Base-by-base conservation (phyloP, 2,113 vertebrate genomes). In the Trachemys scripta region DNA sequence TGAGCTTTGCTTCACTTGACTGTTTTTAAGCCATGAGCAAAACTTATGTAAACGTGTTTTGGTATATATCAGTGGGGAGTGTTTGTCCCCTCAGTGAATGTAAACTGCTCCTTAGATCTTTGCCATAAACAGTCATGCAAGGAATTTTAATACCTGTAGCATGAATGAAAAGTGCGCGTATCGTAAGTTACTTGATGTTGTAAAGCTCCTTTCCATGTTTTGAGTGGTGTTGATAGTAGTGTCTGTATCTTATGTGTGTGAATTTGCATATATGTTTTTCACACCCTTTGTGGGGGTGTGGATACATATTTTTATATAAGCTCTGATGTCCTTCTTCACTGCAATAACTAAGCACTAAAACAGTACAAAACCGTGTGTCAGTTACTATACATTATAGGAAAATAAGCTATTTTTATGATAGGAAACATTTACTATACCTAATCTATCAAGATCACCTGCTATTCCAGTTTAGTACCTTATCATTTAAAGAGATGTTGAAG, bases 91-190 rank as follows among this genome's bases (percentile, higher is more conserved):
- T 1, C 24, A 82, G 8, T 76, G 72, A 22, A 54, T 53, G 3
- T 82, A 92, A 82, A 56, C 54, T 88, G 25, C 76, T 94, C 87
- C 53, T 29, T 38, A 84, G 62, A 82, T 94, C 87, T 75, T n/a
- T n/a, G 9, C 69, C 69, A 75, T 42, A 75, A 42, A 72, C 19
- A 24, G 35, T 65, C 10, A 10, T 76, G 78, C 8, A 85, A 83
- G 79, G 88, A 95, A 88, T 65, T 22, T 72, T 72, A 38, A 72
- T 22, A 72, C 8, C 20, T 72, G 14, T 72, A 72, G 16, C n/a
- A 10, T 72, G 69, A 72, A 72, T 19, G 16, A 49, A 3, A 89
- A 88, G 17, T 53, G 25, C 87, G 50, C 85, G 90, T 69, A 81
- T 86, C 47, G 84, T 42, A 85, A 89, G 16, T 69, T 35, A 56